A percentile compares a stretch with the other conserved stretches of the same genome.
phyloP scores from a whole-genome alignment of 2,888 invertebrate genomes.

The Octonoba sinensis region DNA sequence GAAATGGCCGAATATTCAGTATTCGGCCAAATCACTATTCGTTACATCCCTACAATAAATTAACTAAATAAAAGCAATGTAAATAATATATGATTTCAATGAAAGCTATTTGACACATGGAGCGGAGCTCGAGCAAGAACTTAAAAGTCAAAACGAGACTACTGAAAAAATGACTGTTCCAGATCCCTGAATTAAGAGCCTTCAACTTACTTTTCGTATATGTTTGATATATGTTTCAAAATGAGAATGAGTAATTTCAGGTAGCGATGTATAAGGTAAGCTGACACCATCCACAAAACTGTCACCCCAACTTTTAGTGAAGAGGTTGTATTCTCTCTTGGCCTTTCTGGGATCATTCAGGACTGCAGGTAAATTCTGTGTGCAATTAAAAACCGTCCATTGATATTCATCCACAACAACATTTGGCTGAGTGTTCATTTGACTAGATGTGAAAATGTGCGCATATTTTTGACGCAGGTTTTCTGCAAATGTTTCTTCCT shows the following conservation, averaged over 20 bases:
- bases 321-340: slow-evolving; percentile 89
- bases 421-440: slow-evolving; percentile 58
- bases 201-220: slow-evolving; percentile 72
- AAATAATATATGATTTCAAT: too few relatives aligned
- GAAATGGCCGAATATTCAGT: too few relatives aligned
- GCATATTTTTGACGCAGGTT: slow-evolving; percentile 61
- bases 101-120: too few relatives aligned
- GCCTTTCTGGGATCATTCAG: slow-evolving; percentile 88
- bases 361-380: slow-evolving; percentile 94
- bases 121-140: too few relatives aligned
- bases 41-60: too few relatives aligned
- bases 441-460: slow-evolving; percentile 51
- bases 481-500: slow-evolving; percentile 60
- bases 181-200: too few relatives aligned
- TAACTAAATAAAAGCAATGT: too few relatives aligned
- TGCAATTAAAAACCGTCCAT: slow-evolving; percentile 92
- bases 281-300: slow-evolving; percentile 85
- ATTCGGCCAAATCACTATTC: too few relatives aligned
- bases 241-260: slow-evolving; percentile 84
- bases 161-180: too few relatives aligned
- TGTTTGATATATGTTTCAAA: slow-evolving; percentile 90
- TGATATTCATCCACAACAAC: slow-evolving; percentile 62
- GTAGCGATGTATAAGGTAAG: slow-evolving; percentile 84
- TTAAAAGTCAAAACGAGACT: too few relatives aligned
- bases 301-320: slow-evolving; percentile 98